A percentile compares a stretch with the other conserved stretches of the same genome.
Conservation (phyloP, 2,797 vertebrate genomes). For the Huso huso region DNA sequence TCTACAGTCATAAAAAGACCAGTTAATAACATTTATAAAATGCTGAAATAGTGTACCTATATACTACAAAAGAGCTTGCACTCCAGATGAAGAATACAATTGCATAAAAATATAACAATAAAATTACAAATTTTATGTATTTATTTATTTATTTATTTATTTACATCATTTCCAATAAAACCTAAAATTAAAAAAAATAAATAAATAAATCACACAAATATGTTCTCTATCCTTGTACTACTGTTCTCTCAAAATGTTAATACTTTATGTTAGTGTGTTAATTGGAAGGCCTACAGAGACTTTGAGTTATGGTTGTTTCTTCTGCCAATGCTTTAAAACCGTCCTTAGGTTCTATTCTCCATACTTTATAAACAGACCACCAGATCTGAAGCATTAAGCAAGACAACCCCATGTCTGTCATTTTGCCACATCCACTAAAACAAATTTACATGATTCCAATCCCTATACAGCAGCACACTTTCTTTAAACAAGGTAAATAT, state of each 20-base stretch:
- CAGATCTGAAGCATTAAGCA: constrained; percentile 53
- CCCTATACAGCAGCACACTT: constrained; percentile 56
- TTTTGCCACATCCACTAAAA: constrained; percentile 61
- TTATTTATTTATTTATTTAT: neutral
- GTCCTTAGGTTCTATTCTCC: constrained; percentile 43
- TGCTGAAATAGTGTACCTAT: too few species aligned
- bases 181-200: neutral
- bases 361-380: constrained; percentile 50
- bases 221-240: neutral
- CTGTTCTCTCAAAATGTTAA: neutral
- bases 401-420: constrained; percentile 29
- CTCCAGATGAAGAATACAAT: too few species aligned
- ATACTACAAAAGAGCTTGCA: too few species aligned
- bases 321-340: constrained; percentile 45
- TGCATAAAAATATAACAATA: too few species aligned
- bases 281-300: constrained; percentile 10
- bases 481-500: constrained; percentile 68
- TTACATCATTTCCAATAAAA: neutral
- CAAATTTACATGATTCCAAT: constrained; percentile 54
- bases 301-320: constrained; percentile 45
- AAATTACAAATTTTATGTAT: too few species aligned
- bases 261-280: neutral
- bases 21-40: too few species aligned
- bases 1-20: too few species aligned
- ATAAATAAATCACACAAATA: too few species aligned